phyloP scores from a whole-genome alignment of 2,888 invertebrate genomes.

The Chromoteleia sp. region DNA sequence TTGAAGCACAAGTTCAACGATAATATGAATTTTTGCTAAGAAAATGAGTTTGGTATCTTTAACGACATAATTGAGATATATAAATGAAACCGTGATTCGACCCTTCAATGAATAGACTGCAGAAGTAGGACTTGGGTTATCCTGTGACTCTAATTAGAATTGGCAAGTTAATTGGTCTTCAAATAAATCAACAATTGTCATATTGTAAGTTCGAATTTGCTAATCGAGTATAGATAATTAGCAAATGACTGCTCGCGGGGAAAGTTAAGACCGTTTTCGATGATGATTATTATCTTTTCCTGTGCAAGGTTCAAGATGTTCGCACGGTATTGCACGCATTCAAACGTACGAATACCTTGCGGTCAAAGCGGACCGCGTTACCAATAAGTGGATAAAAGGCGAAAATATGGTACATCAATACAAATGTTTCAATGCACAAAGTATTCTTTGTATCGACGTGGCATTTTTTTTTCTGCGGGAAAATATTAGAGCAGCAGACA shows the following conservation, averaged over 20 bases:
- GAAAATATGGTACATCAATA: conserved; percentile 57
- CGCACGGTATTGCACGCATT: conserved; percentile 69
- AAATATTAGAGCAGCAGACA: conserved; percentile 28
- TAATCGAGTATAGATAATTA: conserved; percentile 47
- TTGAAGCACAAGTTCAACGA: too few relatives aligned
- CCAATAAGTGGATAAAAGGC: conserved; percentile 61
- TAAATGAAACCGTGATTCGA: neutral
- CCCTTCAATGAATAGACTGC: neutral
- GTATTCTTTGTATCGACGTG: conserved; percentile 19
- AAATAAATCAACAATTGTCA: conserved; percentile 40
- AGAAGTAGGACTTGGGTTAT: neutral
- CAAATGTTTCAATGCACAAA: conserved; percentile 46
- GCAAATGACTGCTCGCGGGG: conserved; percentile 59
- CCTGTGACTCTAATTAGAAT: conserved; percentile 23
- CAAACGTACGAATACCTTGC: conserved; percentile 53
- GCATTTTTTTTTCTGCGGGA: conserved; percentile 8
- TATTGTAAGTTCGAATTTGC: conserved; percentile 38
- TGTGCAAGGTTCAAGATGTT: conserved; percentile 71
- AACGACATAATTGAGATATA: too few relatives aligned
- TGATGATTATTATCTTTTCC: conserved; percentile 64
- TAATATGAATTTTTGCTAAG: too few relatives aligned
- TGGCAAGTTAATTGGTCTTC: conserved; percentile 28
- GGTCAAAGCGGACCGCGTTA: conserved; percentile 61
- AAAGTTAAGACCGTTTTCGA: conserved; percentile 53
- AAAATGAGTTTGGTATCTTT: too few relatives aligned